Base-by-base conservation (phyloP, 2,888 invertebrate genomes). In the Rhogogaster chlorosoma region DNA sequence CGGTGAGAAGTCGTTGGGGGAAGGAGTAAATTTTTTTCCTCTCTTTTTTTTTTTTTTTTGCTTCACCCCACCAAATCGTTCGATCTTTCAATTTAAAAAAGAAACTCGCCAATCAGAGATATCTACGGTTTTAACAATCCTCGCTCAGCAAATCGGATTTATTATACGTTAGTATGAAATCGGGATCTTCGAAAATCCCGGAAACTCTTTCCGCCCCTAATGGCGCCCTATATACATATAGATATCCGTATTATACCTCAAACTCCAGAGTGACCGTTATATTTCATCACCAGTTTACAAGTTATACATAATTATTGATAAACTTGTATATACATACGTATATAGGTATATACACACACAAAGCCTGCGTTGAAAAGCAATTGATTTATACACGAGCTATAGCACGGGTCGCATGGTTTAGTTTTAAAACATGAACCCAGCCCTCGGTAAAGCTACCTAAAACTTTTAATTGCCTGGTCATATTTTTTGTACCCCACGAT, bases 401-500 rank as follows among this genome's bases (percentile, higher is more conserved):
- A 32, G 18, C 18, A 18, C 1, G 4, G 67, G 26, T 22, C 61
- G 26, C 26, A 29, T 26, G 67, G 67, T 32, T 67, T 67, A 67
- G 67, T 67, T 67, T 67, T 67, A 67, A 67, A 75, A 49, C 75
- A 77, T 49, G n/a, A 77, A 26, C 77, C 49, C 45, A 45, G 15
- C 67, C 67, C 26, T 26, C 15, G 67, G 29, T 22, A 32, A 12
- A 18, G 67, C 32, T 67, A 73, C 73, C 73, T 77, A 88, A 90
- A 91, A 90, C 88, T 90, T 90, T 91, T 90, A 91, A 90, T 91
- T 90, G 90, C 89, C 87, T 86, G 85, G 87, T 84, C 85, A 86
- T 88, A 86, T 86, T 87, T 86, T 85, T 85, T 71, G 42, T 42
- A 9, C 22, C 29, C 4, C 32, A 67, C 67, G 18, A 67, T 67